Evolutionary conservation across 2,113 vertebrate species (phyloP).

Genomic region (Proterorhinus semilunaris): DNA sequence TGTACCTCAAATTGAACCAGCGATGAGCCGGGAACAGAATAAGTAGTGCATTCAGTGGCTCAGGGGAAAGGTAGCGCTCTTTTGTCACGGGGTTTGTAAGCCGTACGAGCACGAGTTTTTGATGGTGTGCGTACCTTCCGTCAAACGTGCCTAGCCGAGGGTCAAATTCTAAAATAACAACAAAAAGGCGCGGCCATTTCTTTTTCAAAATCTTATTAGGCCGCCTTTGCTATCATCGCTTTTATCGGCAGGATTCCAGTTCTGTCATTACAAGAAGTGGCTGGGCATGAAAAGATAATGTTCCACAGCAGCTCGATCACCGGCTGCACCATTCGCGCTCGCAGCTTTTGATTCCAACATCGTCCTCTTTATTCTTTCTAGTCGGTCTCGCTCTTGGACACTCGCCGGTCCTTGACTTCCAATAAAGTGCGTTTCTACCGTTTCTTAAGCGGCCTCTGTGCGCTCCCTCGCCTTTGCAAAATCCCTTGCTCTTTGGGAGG

Average conservation of each 20-base stretch:
- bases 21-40: slow-evolving; percentile 48
- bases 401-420: slow-evolving; percentile 41
- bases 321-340: too few relatives aligned
- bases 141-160: too few relatives aligned
- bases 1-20: slow-evolving; percentile 21
- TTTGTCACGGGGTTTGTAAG: slow-evolving; percentile 33
- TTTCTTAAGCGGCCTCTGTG: not conserved
- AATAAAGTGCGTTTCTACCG: slow-evolving; percentile 12
- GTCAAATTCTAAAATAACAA: too few relatives aligned
- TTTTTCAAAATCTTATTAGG: too few relatives aligned
- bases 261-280: not conserved
- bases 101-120: slow-evolving; percentile 17
- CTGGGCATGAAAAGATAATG: too few relatives aligned
- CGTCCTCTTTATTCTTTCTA: slow-evolving; percentile 6
- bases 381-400: slow-evolving; percentile 17
- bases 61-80: not conserved
- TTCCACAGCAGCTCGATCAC: too few relatives aligned
- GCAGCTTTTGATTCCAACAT: slow-evolving; percentile 23
- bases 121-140: not conserved
- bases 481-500: not conserved
- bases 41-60: slow-evolving; percentile 44
- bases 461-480: not conserved
- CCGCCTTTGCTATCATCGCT: too few relatives aligned
- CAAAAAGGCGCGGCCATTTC: too few relatives aligned
- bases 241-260: too few relatives aligned